Conservation (phyloP, 1,140 invertebrate species). For the Halictus rubicundus region DNA sequence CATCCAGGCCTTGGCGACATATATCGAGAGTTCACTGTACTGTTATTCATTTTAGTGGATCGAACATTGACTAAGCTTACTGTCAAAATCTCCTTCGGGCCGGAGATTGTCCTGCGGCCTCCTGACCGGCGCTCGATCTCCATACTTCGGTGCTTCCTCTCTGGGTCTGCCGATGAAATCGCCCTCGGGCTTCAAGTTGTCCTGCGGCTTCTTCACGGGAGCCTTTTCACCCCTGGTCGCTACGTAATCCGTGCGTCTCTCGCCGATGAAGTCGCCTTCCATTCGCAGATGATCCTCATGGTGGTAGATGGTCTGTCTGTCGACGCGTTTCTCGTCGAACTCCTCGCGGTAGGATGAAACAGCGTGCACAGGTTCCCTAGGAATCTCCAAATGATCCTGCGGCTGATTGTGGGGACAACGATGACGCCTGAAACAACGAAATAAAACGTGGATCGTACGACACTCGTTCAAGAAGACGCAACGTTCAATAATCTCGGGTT, state of each 20-base stretch:
- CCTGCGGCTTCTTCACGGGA: constrained; percentile 76
- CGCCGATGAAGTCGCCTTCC: constrained; percentile 81
- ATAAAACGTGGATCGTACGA: constrained; percentile 35
- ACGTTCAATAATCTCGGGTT: no score
- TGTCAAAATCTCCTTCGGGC: constrained; percentile 82
- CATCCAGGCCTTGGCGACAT: no score
- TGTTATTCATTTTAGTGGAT: no score
- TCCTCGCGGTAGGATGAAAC: constrained; percentile 85
- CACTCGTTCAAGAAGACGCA: no score
- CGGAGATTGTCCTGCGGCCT: constrained; percentile 81
- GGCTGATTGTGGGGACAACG: constrained; percentile 84
- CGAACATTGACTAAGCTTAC: constrained; percentile 31
- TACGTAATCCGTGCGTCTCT: constrained; percentile 77
- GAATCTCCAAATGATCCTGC: constrained; percentile 82
- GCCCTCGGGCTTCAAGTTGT: constrained; percentile 80
- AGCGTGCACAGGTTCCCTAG: constrained; percentile 79
- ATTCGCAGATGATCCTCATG: constrained; percentile 81
- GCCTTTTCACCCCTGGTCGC: constrained; percentile 77
- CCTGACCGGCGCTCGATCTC: constrained; percentile 62
- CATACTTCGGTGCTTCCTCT: constrained; percentile 53
- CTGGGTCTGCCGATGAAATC: constrained; percentile 81
- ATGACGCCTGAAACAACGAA: constrained; percentile 79
- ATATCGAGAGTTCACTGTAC: no score
- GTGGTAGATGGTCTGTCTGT: constrained; percentile 72
- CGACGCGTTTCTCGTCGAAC: constrained; percentile 84